A percentile compares a stretch with the other conserved stretches of the same genome.
phyloP scores from a whole-genome alignment of 2,113 vertebrate species.

The Syngnathus typhle region DNA sequence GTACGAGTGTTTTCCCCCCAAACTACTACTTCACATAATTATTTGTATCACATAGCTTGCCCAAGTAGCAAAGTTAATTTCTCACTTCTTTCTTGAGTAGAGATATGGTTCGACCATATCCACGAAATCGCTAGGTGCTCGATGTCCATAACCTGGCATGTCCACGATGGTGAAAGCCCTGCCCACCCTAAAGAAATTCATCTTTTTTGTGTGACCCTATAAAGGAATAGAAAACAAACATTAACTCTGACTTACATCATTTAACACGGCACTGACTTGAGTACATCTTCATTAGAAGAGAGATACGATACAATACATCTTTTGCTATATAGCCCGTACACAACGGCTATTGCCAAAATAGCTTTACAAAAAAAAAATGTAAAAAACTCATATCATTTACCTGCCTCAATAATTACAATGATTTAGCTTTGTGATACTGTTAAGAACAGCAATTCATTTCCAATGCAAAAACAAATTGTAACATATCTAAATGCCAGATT shows the following conservation, averaged over 20 bases:
- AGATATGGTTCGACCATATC: slow-evolving; percentile 94
- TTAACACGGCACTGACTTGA: neutral
- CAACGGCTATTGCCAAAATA: too few relatives aligned
- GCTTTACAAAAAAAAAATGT: too few relatives aligned
- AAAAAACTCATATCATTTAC: neutral
- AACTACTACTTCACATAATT: too few relatives aligned
- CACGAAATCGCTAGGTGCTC: slow-evolving; percentile 82
- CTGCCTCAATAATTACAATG: neutral
- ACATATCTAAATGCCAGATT: neutral
- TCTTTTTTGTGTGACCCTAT: slow-evolving; percentile 95
- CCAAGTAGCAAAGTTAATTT: neutral
- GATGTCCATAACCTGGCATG: slow-evolving; percentile 93
- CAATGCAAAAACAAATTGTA: neutral
- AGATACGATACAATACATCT: neutral
- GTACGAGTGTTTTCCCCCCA: neutral
- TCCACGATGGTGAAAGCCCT: slow-evolving; percentile 85
- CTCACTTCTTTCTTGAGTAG: slow-evolving; percentile 79
- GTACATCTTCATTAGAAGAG: neutral
- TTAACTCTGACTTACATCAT: neutral
- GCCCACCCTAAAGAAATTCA: slow-evolving; percentile 93
- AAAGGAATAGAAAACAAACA: neutral
- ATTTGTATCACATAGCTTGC: neutral
- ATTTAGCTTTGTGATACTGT: neutral
- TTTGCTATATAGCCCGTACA: too few relatives aligned
- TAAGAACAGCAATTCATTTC: neutral